Conservation (phyloP, 2,797 vertebrate species). For the Harpagifer antarcticus region DNA sequence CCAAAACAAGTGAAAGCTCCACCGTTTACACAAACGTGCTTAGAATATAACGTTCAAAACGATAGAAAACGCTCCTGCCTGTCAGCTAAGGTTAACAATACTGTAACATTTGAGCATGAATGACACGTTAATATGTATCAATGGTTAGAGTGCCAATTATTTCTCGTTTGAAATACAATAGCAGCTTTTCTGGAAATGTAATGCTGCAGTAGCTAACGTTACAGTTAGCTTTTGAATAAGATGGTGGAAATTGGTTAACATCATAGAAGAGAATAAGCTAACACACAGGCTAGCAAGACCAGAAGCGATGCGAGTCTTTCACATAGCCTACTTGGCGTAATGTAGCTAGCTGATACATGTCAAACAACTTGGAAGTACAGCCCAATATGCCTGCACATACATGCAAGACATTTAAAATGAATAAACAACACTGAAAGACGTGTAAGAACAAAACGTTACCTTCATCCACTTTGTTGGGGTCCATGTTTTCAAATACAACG, state of each 20-base stretch:
- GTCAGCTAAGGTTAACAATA: neutral
- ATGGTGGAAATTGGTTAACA: neutral
- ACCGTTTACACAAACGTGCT: neutral
- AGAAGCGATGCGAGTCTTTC: neutral
- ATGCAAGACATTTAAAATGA: rapidly evolving
- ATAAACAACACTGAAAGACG: neutral
- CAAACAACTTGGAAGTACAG: neutral
- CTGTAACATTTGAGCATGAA: neutral
- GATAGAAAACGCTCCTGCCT: neutral
- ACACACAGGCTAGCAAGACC: conserved; percentile 1
- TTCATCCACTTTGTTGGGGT: conserved; percentile 58
- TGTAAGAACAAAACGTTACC: conserved; percentile 42
- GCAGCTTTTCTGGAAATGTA: neutral
- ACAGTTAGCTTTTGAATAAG: rapidly evolving
- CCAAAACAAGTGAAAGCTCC: neutral
- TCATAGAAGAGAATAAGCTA: conserved; percentile 28
- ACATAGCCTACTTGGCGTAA: neutral
- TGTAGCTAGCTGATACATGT: neutral
- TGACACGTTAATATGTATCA: neutral
- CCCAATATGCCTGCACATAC: rapidly evolving
- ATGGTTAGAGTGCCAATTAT: rapidly evolving
- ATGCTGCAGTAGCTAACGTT: neutral
- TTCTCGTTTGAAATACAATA: neutral
- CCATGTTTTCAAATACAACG: conserved; percentile 75
- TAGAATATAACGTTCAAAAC: neutral